Evolutionary conservation across 2,797 vertebrate genomes (phyloP).

Genomic region (Karalla daura): DNA sequence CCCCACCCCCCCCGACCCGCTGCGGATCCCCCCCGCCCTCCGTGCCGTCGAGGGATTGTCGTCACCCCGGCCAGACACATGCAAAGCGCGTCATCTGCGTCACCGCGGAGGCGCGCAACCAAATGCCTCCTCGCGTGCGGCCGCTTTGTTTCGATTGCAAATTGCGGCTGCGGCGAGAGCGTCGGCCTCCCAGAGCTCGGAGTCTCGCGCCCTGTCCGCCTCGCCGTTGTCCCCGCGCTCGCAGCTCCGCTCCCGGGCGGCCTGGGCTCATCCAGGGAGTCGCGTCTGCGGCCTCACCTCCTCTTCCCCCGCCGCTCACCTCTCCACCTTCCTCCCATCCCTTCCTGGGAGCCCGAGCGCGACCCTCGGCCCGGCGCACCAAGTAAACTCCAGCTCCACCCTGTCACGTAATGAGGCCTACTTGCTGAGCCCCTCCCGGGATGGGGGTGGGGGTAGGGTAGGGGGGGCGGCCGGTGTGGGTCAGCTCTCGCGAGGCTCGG

Average conservation of each 20-base stretch:
- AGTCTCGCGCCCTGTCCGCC: too few relatives aligned
- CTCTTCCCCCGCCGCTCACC: background rate
- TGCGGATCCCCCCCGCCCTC: background rate
- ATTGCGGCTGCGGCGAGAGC: background rate
- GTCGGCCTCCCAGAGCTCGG: background rate
- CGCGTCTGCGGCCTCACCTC: background rate
- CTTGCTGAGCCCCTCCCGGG: slow-evolving; percentile 70
- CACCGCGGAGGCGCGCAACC: background rate
- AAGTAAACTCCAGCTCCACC: slow-evolving; percentile 41
- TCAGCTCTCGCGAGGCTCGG: slow-evolving; percentile 64
- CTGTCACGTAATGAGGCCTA: slow-evolving; percentile 79
- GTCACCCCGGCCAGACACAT: slow-evolving; percentile 25
- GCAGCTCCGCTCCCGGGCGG: too few relatives aligned
- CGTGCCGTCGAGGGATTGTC: background rate
- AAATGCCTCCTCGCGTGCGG: background rate
- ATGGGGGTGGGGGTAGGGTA: too few relatives aligned
- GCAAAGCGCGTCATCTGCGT: slow-evolving; percentile 21
- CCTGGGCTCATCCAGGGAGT: too few relatives aligned
- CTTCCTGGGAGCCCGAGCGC: background rate
- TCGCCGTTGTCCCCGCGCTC: too few relatives aligned
- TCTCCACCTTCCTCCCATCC: slow-evolving; percentile 10
- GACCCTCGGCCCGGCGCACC: too few relatives aligned
- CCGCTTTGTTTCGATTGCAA: slow-evolving; percentile 16
- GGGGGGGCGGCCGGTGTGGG: slow-evolving; percentile 63
- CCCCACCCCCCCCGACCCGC: slow-evolving; percentile 10